Evolutionary conservation across 2,888 invertebrate genomes (phyloP).

Genomic region (Andrena minutula): DNA sequence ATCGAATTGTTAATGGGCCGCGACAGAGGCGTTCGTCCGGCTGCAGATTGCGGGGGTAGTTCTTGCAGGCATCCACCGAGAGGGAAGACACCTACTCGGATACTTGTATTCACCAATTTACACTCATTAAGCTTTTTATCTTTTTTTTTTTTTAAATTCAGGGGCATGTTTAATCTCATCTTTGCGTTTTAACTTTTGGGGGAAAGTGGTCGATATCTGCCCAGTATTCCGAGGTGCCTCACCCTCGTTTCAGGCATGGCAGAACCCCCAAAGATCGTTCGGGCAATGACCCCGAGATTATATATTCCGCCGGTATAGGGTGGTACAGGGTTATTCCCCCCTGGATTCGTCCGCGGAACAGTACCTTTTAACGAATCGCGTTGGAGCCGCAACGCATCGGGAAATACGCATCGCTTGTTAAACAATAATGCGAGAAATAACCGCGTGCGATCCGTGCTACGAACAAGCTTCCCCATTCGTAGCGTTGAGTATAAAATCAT

Average conservation of each 20-base stretch:
- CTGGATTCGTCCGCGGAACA: constrained; percentile 53
- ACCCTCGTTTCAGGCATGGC: constrained; percentile 78
- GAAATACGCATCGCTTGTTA: too few relatives aligned
- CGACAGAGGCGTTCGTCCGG: background rate
- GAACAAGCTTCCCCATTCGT: too few relatives aligned
- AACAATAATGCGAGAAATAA: too few relatives aligned
- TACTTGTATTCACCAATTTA: background rate
- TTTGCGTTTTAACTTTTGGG: constrained; percentile 59
- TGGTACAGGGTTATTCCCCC: constrained; percentile 65
- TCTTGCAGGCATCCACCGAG: background rate
- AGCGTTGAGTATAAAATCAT: too few relatives aligned
- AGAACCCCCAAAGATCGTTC: constrained; percentile 83
- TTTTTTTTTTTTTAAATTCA: background rate
- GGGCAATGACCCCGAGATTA: constrained; percentile 81
- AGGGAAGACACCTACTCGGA: too few relatives aligned
- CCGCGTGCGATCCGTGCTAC: too few relatives aligned
- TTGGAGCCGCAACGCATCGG: background rate
- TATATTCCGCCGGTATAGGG: constrained; percentile 70
- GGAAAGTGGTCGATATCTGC: constrained; percentile 71
- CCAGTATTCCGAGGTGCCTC: constrained; percentile 74
- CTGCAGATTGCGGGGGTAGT: too few relatives aligned
- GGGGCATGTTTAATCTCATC: constrained; percentile 38
- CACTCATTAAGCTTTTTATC: background rate
- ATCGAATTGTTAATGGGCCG: constrained; percentile 8
- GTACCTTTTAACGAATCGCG: constrained; percentile 41